phyloP scores from a whole-genome alignment of 2,888 invertebrate genomes.

The Brenthis daphne region DNA sequence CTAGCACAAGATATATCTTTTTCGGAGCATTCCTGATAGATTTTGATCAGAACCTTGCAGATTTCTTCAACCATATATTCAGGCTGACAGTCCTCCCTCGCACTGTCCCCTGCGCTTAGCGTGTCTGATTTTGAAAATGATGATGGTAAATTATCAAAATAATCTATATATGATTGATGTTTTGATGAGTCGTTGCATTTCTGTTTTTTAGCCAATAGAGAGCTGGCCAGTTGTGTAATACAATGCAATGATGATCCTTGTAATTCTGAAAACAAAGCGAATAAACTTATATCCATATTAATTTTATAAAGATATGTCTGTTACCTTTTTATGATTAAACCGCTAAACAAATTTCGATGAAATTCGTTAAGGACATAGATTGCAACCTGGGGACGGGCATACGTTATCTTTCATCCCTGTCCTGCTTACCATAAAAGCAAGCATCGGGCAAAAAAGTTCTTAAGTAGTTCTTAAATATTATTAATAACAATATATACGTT shows the following conservation, averaged over 20 bases:
- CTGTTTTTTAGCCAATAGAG: constrained; percentile 47
- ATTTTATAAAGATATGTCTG: too few relatives aligned
- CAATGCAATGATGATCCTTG: constrained; percentile 63
- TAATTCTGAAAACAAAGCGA: constrained; percentile 57
- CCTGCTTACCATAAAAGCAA: too few relatives aligned
- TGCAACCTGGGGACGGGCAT: too few relatives aligned
- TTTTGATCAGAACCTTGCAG: constrained; percentile 58
- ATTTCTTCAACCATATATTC: constrained; percentile 66
- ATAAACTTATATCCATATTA: not conserved
- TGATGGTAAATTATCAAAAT: constrained; percentile 59
- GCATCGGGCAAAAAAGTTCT: too few relatives aligned
- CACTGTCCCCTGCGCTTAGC: constrained; percentile 49
- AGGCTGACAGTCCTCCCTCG: constrained; percentile 59
- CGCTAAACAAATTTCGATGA: too few relatives aligned
- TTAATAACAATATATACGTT: too few relatives aligned
- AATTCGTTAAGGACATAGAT: too few relatives aligned
- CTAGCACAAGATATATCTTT: constrained; percentile 53
- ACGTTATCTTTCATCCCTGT: too few relatives aligned
- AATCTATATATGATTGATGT: constrained; percentile 51
- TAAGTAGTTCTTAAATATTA: too few relatives aligned
- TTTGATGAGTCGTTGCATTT: constrained; percentile 53
- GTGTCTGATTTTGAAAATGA: constrained; percentile 44
- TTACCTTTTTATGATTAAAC: too few relatives aligned
- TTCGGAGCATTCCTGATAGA: constrained; percentile 58
- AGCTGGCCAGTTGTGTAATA: constrained; percentile 59